These are phyloP conservation scores for Cerceris rybyensis DNA, from an alignment of 2,888 invertebrate species.

Conservation along the genomic window DNA sequence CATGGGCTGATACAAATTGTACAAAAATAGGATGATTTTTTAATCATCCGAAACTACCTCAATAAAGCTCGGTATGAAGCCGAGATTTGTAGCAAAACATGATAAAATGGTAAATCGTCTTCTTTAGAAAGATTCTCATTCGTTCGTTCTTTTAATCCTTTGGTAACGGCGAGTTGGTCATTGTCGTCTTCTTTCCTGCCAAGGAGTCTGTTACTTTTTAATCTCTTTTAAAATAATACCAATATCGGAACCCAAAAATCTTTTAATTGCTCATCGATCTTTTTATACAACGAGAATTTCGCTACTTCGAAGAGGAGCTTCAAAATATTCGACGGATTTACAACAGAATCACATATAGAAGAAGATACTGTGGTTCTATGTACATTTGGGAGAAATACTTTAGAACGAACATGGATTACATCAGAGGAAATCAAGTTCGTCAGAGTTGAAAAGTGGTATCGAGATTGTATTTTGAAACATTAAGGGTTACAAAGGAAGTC, in stretches of 20 bases:
- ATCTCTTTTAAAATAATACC: slow-evolving; percentile 6
- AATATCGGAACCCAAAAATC: too few species aligned
- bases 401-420: background rate
- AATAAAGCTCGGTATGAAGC: slow-evolving; percentile 55
- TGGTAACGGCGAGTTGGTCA: slow-evolving; percentile 10
- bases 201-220: slow-evolving; percentile 12
- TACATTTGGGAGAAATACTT: slow-evolving; percentile 3
- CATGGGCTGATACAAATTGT: slow-evolving; percentile 38
- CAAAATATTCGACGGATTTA: slow-evolving; percentile 19
- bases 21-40: slow-evolving; percentile 52
- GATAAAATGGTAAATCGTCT: slow-evolving; percentile 25
- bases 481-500: background rate
- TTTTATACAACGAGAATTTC: background rate
- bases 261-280: too few species aligned
- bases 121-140: slow-evolving; percentile 25
- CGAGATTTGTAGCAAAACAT: slow-evolving; percentile 40
- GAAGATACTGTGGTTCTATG: slow-evolving; percentile 13
- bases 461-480: background rate
- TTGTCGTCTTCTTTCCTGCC: slow-evolving; percentile 2
- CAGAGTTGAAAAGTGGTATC: background rate
- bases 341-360: background rate
- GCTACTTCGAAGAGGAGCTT: slow-evolving; percentile 17
- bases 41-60: slow-evolving; percentile 54
- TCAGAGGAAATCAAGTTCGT: slow-evolving; percentile 1
- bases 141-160: slow-evolving; percentile 38